Conservation (phyloP, 1,140 invertebrate genomes). For the Euura lappo region DNA sequence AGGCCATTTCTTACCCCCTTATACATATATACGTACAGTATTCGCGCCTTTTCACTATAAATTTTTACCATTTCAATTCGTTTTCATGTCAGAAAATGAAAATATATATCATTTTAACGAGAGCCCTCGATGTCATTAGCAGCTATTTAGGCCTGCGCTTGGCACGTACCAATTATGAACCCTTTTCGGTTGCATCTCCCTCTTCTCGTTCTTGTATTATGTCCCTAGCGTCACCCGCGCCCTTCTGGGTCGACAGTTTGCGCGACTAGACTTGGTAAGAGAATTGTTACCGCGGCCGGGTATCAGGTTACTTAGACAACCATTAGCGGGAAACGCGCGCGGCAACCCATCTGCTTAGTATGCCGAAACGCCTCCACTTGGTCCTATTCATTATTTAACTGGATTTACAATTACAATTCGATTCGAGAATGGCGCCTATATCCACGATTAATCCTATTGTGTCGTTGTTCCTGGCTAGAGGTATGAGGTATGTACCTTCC, state of each 20-base stretch:
- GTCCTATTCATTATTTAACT: conserved; percentile 6
- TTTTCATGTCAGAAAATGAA: neutral
- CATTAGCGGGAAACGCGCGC: neutral
- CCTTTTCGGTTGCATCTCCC: neutral
- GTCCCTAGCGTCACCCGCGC: neutral
- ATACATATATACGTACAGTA: too few species aligned
- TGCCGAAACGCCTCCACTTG: conserved; percentile 6
- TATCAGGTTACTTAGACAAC: conserved; percentile 7
- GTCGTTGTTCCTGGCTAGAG: neutral
- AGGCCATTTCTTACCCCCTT: too few species aligned
- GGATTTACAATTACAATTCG: conserved; percentile 7
- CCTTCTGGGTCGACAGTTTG: neutral
- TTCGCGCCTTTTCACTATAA: too few species aligned
- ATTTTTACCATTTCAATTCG: neutral
- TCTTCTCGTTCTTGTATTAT: neutral
- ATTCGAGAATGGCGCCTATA: neutral
- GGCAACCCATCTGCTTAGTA: conserved; percentile 4
- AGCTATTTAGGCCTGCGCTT: neutral
- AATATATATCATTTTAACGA: neutral
- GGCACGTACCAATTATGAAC: neutral
- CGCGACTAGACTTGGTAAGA: neutral
- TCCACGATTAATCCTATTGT: conserved; percentile 5
- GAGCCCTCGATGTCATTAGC: neutral
- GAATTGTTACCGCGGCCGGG: neutral
- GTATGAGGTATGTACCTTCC: neutral